Evolutionary conservation across 1,140 invertebrate genomes (phyloP), one percentile per base, ranked within the genome.

Genomic region (Hyphantria cunea): DNA sequence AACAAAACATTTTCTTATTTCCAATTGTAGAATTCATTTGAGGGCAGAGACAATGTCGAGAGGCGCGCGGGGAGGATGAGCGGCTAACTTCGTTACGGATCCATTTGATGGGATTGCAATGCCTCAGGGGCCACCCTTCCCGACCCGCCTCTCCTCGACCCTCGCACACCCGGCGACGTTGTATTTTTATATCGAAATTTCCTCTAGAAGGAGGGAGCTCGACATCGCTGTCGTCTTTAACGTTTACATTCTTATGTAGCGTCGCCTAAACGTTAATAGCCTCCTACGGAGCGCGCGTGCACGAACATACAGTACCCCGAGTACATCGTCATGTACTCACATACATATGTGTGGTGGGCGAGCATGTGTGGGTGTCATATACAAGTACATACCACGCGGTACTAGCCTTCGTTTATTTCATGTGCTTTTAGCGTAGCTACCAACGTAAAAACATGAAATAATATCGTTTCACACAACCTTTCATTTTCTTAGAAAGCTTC

Each of bases 51-150:
- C 84, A 89, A 89, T 86, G 85, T 88, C 84, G 86, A 80, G 80
- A 61, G 74, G 77, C 78, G 77, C 74, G 82, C 74, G 83, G 84
- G 82, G 85, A 84, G 84, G 83, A 82, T 83, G 84, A 81, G 78
- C 78, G 88, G 87, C 85, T 90, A 91, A 91, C 91, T 91, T 91
- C 90, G 84, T 84, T 81, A 84, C 78, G 79, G 76, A 78, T 85
- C 82, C 82, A 85, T 85, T 85, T 92, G 91, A 92, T 85, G 90
- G 91, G 90, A 92, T 92, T 90, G 89, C 86, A 91, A 90, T 89
- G 86, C 87, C 84, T 82, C 74, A 72, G 78, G 73, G 78, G 74
- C 76, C 70, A 56, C 72, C 74, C 17, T 68, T 70, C 56, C 71
- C 73, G 55, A 77, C 65, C 70, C 74, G 76, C 66, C 67, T 61